Evolutionary conservation across 1,140 invertebrate genomes (phyloP), one percentile per base, ranked within the genome.

Genomic region (Lineus longissimus): DNA sequence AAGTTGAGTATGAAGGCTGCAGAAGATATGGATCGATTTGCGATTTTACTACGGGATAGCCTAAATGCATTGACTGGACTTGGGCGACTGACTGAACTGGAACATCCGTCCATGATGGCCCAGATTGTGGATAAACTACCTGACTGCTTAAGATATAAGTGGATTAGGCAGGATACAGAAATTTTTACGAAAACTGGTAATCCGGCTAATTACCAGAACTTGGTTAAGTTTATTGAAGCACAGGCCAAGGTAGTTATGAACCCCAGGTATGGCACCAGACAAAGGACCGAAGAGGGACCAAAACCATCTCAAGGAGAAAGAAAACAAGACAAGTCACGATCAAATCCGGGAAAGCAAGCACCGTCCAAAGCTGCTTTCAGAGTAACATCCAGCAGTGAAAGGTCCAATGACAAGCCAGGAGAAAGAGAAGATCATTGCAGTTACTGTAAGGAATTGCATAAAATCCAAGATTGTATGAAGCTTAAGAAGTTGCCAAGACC

Each of bases 51-150:
- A 51, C n/a, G 47, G 25, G 47, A 51, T 51, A 51, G 47, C n/a
- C 25, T 51, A 19, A 51, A 51, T n/a, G 47, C 47, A 51, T 27
- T 51, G 25, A 51, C 6, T 6, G 47, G 47, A 27, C 47, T 51
- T 23, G 47, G 47, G n/a, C 6, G 47, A n/a, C 25, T 51, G 25
- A 51, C 47, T 23, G 47, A 51, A 27, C n/a, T 51, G 25, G 47
- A 51, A 51, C 47, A 51, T n/a, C 47, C 47, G 4, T 23, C 47
- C 6, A 27, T n/a, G n/a, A 51, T 51, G 47, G 25, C 4, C 6
- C 47, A 51, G 47, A 51, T 51, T 51, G 47, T 51, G n/a, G 47
- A 51, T 27, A 51, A 51, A n/a, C n/a, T 51, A 51, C 47, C 47
- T n/a, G 47, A 51, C 25, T 51, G 47, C 47, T 27, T 51, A 51